Conservation (phyloP, 2,888 invertebrate species). For the Dasypolia templi region DNA sequence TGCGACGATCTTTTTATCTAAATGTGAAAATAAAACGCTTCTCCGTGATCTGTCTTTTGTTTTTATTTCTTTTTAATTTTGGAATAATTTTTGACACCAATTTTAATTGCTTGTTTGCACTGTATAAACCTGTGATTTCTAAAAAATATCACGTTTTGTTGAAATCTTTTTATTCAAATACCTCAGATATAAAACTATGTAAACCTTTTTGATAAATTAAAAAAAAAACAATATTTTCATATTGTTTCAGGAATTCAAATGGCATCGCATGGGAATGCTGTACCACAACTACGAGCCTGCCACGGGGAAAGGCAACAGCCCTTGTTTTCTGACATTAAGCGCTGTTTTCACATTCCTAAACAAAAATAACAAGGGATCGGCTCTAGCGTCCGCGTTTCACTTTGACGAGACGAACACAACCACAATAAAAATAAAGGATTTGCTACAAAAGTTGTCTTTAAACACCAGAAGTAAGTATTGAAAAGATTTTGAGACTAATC, state of each 20-base stretch:
- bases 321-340: conserved; percentile 94
- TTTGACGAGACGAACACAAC: conserved; percentile 92
- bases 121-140: background rate
- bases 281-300: conserved; percentile 93
- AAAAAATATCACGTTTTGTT: background rate
- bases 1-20: conserved; percentile 14
- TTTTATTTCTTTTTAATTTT: conserved; percentile 46
- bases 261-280: conserved; percentile 93
- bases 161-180: background rate
- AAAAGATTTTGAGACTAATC: conserved; percentile 37
- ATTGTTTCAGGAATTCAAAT: conserved; percentile 92
- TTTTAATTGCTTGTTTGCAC: background rate
- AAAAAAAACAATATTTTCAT: conserved; percentile 15
- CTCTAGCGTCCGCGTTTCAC: conserved; percentile 88
- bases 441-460: conserved; percentile 91
- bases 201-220: background rate
- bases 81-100: background rate
- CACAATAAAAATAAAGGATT: conserved; percentile 89
- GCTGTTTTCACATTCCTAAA: conserved; percentile 91
- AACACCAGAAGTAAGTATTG: conserved; percentile 93
- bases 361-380: conserved; percentile 86
- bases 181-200: too few relatives aligned
- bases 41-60: conserved; percentile 60
- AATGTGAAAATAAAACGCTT: conserved; percentile 62
- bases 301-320: conserved; percentile 92